Evolutionary conservation across 2,797 vertebrate species (phyloP), one percentile per base, ranked within the genome.

Genomic region (Rhodeus uyekii): DNA sequence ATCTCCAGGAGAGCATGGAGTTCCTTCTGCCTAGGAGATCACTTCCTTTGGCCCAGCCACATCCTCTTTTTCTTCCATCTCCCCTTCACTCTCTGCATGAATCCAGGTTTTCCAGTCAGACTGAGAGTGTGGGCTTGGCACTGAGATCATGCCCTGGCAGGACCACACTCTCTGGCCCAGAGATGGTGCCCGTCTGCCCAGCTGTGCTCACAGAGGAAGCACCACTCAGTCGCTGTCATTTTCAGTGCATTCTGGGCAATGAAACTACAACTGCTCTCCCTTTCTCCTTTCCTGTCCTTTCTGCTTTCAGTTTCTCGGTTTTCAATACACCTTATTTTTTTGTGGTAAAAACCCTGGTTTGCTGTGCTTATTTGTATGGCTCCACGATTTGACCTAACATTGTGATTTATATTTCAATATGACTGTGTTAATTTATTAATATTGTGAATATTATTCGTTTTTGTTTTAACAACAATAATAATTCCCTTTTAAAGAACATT

Each of bases 191-290:
- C 92, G 89, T 82, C 89, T 89, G 87, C 89, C 88, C 82, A 86
- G 90, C 91, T 92, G 89, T 92, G 92, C 90, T 90, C 91, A 89
- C 87, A 91, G 88, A 88, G 88, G 89, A 88, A 87, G 89, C 58
- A 55, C 74, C 74, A 80, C 79, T 76, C 74, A 86, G 87, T 91
- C 87, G 60, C 71, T 75, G 63, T 78, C 53, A 34, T 34, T 74
- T 34, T 74, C 60, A 2, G n/a, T 84, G 85, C 76, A 36, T 82
- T 76, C 78, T 81, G 72, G 42, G 48, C 73, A 69, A 75, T 22
- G 27, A 82, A 74, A 27, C 61, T 81, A 46, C 29, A 86, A 32
- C 74, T 79, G 76, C 86, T 93, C 75, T 89, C 87, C 88, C 89
- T 90, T 88, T 85, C 87, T 89, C 87, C 86, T 84, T 76, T 39